A percentile compares a stretch with the other conserved stretches of the same genome.
phyloP scores from a whole-genome alignment of 1,140 invertebrate genomes.

The Cotesia vestalis region DNA sequence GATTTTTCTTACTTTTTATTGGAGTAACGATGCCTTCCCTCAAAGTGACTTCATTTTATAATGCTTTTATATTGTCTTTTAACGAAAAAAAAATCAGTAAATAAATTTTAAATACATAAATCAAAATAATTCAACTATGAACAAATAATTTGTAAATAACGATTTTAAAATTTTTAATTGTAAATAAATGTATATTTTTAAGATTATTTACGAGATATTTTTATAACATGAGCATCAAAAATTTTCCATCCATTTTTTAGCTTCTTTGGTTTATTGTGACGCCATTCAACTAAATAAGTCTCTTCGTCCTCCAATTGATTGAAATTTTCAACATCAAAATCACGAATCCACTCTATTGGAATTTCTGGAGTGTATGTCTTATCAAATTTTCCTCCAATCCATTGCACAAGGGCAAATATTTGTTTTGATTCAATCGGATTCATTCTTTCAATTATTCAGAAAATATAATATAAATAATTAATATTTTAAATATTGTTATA shows the following conservation, averaged over 20 bases:
- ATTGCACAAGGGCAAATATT: conserved; percentile 19
- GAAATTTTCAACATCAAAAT: conserved; percentile 7
- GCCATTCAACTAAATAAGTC: conserved; percentile 22
- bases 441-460: background rate
- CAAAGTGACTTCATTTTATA: background rate
- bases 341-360: conserved; percentile 24
- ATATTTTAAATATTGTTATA: background rate
- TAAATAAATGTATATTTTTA: background rate
- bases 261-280: conserved; percentile 14
- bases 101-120: too few relatives aligned
- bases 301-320: background rate
- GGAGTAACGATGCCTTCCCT: background rate
- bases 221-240: conserved; percentile 15
- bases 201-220: conserved; percentile 12
- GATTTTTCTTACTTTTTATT: background rate
- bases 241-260: conserved; percentile 16
- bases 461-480: background rate
- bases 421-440: background rate
- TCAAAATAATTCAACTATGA: background rate
- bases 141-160: background rate
- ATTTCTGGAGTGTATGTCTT: conserved; percentile 14
- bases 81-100: too few relatives aligned
- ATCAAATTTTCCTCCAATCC: conserved; percentile 10
- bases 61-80: background rate
- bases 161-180: background rate